These are phyloP conservation scores for Cephalopholis sonnerati DNA, from an alignment of 2,113 vertebrate genomes.

Conservation along the genomic window DNA sequence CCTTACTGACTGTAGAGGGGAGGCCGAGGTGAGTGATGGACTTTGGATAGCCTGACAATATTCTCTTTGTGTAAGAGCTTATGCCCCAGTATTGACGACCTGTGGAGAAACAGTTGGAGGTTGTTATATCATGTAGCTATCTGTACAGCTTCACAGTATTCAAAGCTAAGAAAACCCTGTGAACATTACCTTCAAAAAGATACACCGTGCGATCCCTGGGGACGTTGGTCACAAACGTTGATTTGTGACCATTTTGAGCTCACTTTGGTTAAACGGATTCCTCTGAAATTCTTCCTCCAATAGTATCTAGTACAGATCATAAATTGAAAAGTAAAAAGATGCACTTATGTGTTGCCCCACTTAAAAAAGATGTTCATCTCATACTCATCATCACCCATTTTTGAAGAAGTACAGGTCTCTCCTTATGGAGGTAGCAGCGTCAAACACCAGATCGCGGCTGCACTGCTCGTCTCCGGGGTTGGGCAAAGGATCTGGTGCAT, in stretches of 20 bases:
- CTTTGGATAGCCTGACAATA: constrained; percentile 76
- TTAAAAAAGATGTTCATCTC: neutral
- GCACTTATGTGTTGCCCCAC: neutral
- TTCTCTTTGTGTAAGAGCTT: constrained; percentile 49
- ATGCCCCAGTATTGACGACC: constrained; percentile 79
- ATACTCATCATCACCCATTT: constrained; percentile 58
- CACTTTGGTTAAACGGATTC: constrained; percentile 64
- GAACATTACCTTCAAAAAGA: constrained; percentile 78
- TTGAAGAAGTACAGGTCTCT: constrained; percentile 82
- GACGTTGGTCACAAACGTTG: constrained; percentile 67
- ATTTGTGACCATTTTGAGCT: constrained; percentile 73
- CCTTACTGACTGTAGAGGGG: constrained; percentile 71
- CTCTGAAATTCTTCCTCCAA: constrained; percentile 73
- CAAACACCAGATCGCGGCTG: constrained; percentile 74
- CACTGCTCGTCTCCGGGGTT: constrained; percentile 69
- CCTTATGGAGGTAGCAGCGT: constrained; percentile 78
- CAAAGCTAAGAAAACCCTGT: neutral
- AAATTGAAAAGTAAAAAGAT: neutral
- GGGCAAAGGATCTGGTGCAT: constrained; percentile 58
- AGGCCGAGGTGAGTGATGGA: constrained; percentile 76
- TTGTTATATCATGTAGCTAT: neutral
- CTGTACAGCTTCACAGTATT: neutral
- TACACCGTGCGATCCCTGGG: constrained; percentile 40
- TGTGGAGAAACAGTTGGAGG: constrained; percentile 42
- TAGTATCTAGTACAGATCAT: constrained; percentile 71